Conservation (phyloP, 2,888 invertebrate genomes). For the Spodoptera picta region DNA sequence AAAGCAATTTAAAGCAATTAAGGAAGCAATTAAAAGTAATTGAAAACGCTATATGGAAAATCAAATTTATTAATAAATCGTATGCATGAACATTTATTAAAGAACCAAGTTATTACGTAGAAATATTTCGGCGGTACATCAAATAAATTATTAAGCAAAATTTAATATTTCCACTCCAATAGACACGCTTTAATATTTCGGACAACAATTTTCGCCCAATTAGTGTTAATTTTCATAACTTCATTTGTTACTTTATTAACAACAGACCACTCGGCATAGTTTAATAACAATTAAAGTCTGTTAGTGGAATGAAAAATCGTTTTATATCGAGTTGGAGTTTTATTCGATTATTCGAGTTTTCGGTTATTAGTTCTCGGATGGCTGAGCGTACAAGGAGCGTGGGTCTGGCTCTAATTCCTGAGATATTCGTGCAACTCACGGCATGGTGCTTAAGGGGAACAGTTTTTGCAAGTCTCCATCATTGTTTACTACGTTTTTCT, state of each 20-base stretch:
- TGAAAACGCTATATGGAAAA: background rate
- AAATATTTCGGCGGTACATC: background rate
- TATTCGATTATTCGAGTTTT: conserved; percentile 40
- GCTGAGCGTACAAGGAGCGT: conserved; percentile 16
- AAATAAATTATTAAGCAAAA: conserved; percentile 11
- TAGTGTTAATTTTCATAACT: conserved; percentile 24
- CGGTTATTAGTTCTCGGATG: conserved; percentile 23
- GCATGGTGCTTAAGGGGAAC: conserved; percentile 60
- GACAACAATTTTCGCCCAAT: conserved; percentile 33
- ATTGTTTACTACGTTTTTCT: conserved; percentile 57
- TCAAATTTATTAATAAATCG: background rate
- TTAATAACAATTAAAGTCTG: conserved; percentile 22
- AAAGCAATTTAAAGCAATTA: too few species aligned
- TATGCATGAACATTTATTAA: background rate
- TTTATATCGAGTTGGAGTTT: conserved; percentile 13
- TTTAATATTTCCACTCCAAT: conserved; percentile 8
- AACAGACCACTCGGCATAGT: conserved; percentile 25
- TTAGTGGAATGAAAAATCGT: conserved; percentile 29
- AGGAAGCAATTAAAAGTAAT: background rate
- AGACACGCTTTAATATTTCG: conserved; percentile 7
- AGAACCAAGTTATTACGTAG: background rate
- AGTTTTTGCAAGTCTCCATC: conserved; percentile 66
- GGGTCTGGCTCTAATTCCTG: conserved; percentile 56
- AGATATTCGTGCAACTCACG: conserved; percentile 75
- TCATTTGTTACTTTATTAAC: conserved; percentile 31